Percentiles rank a stretch among this genome's conserved stretches.
These are phyloP conservation scores for Pseudomyrmex pallidus DNA, from an alignment of 1,140 invertebrate genomes.

Conservation along the genomic window DNA sequence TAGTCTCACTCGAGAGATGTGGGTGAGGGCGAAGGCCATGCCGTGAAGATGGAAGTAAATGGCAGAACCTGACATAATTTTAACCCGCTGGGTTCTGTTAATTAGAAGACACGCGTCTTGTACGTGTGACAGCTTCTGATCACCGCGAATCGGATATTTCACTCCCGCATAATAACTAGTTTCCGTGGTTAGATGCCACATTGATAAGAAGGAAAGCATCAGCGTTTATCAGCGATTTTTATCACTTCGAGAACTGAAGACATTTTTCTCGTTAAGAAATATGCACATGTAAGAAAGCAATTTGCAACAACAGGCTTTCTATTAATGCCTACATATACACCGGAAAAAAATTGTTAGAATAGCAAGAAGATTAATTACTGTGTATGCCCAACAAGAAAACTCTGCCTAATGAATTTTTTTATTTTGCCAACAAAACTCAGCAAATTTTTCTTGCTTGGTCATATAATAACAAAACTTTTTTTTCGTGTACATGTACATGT, in stretches of 20 bases:
- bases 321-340: no score
- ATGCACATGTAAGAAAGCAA: no score
- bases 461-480: no score
- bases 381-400: neutral
- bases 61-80: slow-evolving; percentile 64
- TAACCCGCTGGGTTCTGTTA: slow-evolving; percentile 64
- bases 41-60: slow-evolving; percentile 46
- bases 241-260: no score
- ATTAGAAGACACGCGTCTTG: slow-evolving; percentile 62
- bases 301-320: no score
- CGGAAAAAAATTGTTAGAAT: no score
- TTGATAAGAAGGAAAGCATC: neutral
- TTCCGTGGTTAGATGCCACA: neutral
- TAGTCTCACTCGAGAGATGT: slow-evolving; percentile 57
- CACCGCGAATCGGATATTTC: slow-evolving; percentile 25
- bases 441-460: no score
- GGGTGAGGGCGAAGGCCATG: slow-evolving; percentile 24
- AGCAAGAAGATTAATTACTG: neutral
- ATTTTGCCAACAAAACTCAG: no score
- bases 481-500: no score
- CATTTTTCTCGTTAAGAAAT: no score
- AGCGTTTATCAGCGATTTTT: neutral
- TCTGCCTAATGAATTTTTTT: no score
- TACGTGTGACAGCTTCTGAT: slow-evolving; percentile 60
- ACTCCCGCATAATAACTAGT: neutral